These are phyloP conservation scores for Cyclopterus lumpus DNA, from an alignment of 2,797 vertebrate genomes.

Conservation along the genomic window DNA sequence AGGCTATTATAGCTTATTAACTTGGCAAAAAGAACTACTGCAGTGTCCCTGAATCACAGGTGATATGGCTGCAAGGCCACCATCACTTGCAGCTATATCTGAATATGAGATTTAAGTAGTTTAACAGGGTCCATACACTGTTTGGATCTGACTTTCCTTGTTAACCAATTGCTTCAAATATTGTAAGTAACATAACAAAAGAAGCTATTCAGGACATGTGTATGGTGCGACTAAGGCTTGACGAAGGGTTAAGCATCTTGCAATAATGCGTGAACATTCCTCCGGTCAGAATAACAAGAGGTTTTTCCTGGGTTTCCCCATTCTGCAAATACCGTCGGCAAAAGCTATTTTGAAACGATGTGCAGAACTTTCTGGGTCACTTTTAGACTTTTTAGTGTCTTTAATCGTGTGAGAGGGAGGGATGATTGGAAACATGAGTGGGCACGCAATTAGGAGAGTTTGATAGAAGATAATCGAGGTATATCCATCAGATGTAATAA, in stretches of 20 bases:
- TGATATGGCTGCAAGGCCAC: not conserved
- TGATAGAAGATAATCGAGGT: not conserved
- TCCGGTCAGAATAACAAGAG: not conserved
- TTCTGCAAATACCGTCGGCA: not conserved
- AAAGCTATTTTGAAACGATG: not conserved
- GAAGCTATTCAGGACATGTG: not conserved
- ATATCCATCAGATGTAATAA: not conserved
- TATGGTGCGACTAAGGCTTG: not conserved
- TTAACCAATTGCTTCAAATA: not conserved
- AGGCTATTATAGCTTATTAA: not conserved
- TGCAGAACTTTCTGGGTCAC: not conserved
- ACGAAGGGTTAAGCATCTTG: not conserved
- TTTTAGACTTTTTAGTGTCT: not conserved
- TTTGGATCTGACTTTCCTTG: not conserved
- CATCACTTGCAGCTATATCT: not conserved
- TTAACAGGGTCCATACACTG: not conserved
- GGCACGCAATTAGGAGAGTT: conserved; percentile 19
- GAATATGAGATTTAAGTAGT: not conserved
- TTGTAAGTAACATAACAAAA: not conserved
- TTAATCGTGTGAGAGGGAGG: not conserved
- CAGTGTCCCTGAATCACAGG: not conserved
- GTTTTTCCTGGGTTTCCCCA: not conserved
- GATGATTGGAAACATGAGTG: conserved; percentile 2
- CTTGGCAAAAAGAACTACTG: not conserved
- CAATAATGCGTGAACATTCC: not conserved